These are phyloP conservation scores for Ypsolopha sequella DNA, from an alignment of 2,888 invertebrate genomes.

Conservation along the genomic window DNA sequence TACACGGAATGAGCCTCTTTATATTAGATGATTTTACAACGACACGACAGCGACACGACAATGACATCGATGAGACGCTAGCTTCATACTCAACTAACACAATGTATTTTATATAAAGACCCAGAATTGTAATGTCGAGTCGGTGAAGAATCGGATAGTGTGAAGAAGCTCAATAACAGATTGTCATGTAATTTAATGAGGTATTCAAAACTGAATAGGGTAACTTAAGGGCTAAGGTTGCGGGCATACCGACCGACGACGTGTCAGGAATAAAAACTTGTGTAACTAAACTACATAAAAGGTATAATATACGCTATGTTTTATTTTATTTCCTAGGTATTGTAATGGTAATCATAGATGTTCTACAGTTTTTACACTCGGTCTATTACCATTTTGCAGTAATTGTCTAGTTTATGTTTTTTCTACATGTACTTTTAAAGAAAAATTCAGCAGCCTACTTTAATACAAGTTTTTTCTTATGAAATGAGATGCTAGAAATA, in stretches of 20 bases:
- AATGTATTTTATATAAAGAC: neutral
- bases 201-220: slow-evolving; percentile 50
- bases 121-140: neutral
- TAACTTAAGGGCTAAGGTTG: slow-evolving; percentile 32
- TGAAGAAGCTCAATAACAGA: neutral
- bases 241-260: slow-evolving; percentile 11
- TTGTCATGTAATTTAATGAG: slow-evolving; percentile 18
- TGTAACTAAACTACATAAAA: neutral
- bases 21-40: too few relatives aligned
- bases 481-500: too few relatives aligned
- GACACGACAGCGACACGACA: too few relatives aligned
- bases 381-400: too few relatives aligned
- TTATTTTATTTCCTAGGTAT: too few relatives aligned
- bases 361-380: too few relatives aligned
- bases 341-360: too few relatives aligned
- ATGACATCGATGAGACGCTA: neutral
- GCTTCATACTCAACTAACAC: neutral
- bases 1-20: too few relatives aligned
- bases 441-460: too few relatives aligned
- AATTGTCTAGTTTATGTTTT: too few relatives aligned
- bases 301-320: neutral
- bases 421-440: too few relatives aligned
- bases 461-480: too few relatives aligned
- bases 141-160: neutral
- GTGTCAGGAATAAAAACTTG: neutral